phyloP scores from a whole-genome alignment of 2,113 vertebrate genomes.

The Prietella phreatophila region DNA sequence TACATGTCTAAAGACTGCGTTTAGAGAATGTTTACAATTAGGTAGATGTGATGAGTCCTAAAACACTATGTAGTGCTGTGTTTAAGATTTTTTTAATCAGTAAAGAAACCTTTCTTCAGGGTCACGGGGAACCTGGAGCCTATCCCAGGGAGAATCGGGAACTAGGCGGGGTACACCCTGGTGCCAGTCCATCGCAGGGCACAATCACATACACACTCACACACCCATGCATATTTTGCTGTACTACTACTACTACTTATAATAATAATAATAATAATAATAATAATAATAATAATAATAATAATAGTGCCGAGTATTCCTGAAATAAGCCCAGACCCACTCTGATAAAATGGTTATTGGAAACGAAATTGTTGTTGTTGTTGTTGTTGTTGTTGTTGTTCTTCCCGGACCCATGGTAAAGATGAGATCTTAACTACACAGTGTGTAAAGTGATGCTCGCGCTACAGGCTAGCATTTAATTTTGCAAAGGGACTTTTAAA shows the following conservation, averaged over 20 bases:
- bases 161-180: too few species aligned
- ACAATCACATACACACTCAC: too few species aligned
- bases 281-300: not conserved
- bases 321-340: not conserved
- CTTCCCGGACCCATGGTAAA: not conserved
- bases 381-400: not conserved
- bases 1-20: not conserved
- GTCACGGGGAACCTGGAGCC: too few species aligned
- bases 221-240: too few species aligned
- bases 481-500: not conserved
- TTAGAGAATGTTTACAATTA: not conserved
- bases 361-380: not conserved
- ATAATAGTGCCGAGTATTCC: not conserved
- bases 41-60: too few species aligned
- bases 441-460: not conserved
- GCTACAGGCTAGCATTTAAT: not conserved
- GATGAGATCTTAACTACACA: not conserved
- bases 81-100: not conserved
- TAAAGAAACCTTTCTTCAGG: too few species aligned
- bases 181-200: too few species aligned
- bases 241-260: not conserved
- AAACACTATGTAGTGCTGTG: not conserved
- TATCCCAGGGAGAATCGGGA: too few species aligned
- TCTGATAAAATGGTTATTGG: not conserved
- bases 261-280: not conserved